Evolutionary conservation across 2,888 invertebrate genomes (phyloP).

Genomic region (Nemotelus nigrinus): DNA sequence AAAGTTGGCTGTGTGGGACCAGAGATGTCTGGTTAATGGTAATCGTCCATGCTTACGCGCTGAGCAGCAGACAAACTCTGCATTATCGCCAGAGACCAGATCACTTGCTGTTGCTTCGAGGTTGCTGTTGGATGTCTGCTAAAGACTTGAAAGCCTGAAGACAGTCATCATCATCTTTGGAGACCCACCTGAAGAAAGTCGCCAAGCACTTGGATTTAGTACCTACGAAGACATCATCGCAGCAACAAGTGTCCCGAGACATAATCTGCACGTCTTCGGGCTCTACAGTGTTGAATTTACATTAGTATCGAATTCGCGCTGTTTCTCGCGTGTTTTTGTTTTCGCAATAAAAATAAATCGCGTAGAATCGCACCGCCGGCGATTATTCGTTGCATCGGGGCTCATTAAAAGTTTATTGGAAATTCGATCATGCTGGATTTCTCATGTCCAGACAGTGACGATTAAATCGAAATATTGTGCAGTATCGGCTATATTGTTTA

Average conservation of each 20-base stretch:
- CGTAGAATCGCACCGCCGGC: conserved; percentile 2
- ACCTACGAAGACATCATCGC: conserved; percentile 48
- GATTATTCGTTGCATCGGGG: neutral
- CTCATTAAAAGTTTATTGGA: neutral
- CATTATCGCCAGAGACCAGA: conserved; percentile 8
- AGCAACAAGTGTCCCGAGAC: conserved; percentile 45
- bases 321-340: conserved; percentile 3
- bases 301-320: conserved; percentile 18
- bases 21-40: neutral
- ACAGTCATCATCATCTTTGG: neutral
- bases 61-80: neutral
- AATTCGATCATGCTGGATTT: neutral
- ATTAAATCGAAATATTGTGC: neutral
- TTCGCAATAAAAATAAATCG: conserved; percentile 5
- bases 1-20: neutral
- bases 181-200: conserved; percentile 47
- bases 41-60: neutral
- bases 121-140: conserved; percentile 9
- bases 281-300: neutral
- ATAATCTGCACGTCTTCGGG: conserved; percentile 5
- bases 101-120: conserved; percentile 11
- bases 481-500: neutral
- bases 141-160: conserved; percentile 28
- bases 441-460: neutral
- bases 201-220: conserved; percentile 44